Evolutionary conservation across 2,113 vertebrate genomes (phyloP).

Genomic region (Daphoenositta chrysoptera): DNA sequence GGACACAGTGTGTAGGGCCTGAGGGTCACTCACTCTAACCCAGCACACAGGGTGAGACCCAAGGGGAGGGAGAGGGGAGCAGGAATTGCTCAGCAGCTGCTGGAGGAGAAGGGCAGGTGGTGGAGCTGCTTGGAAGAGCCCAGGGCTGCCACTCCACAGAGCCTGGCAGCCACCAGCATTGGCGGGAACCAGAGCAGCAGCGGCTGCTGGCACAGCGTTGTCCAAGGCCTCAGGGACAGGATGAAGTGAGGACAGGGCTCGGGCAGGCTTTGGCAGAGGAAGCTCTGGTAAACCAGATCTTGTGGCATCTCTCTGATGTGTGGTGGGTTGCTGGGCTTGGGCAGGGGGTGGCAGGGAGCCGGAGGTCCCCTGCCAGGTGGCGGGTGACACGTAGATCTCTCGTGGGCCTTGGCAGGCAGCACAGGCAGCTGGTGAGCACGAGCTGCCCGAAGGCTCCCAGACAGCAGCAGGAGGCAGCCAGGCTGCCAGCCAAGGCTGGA

Average conservation of each 20-base stretch:
- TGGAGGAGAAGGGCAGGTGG: not conserved
- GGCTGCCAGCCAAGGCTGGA: slow-evolving; percentile 23
- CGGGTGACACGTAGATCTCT: not conserved
- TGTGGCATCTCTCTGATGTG: accelerated
- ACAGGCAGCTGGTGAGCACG: slow-evolving; percentile 28
- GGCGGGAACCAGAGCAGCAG: not conserved
- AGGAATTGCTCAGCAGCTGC: not conserved
- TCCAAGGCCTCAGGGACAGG: not conserved
- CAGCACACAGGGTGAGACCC: not conserved
- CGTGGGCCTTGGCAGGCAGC: not conserved
- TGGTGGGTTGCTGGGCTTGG: not conserved
- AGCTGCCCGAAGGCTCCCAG: slow-evolving; percentile 2
- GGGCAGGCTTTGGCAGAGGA: not conserved
- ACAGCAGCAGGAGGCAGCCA: slow-evolving; percentile 21
- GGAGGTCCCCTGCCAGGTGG: not conserved
- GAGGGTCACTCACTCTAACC: not conserved
- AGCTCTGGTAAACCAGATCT: not conserved
- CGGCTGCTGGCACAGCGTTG: not conserved
- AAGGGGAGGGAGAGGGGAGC: not conserved
- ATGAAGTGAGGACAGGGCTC: not conserved
- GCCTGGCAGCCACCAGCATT: accelerated
- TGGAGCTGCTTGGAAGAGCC: not conserved
- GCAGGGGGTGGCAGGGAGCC: not conserved
- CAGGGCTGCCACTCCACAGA: accelerated
- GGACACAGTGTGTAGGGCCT: not conserved